Percentiles rank a stretch among this genome's conserved stretches.
These are phyloP conservation scores for Armadillidium nasatum DNA, from an alignment of 1,140 invertebrate genomes.

Conservation along the genomic window DNA sequence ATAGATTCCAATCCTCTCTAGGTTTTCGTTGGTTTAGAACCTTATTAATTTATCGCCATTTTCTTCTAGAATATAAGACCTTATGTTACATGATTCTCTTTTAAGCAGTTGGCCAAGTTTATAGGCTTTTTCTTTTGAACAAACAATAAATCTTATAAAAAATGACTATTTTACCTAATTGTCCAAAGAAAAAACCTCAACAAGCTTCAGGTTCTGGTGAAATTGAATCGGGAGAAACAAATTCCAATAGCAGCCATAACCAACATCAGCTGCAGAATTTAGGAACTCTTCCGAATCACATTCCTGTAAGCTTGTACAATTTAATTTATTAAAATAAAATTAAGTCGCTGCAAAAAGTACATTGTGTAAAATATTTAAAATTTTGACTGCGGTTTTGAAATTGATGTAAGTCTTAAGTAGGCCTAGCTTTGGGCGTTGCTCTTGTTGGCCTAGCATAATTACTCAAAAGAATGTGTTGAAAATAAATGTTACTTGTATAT, in stretches of 20 bases:
- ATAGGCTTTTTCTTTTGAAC: too few relatives aligned
- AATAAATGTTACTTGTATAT: too few relatives aligned
- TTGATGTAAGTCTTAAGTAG: too few relatives aligned
- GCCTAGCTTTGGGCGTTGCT: too few relatives aligned
- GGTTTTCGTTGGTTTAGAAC: background rate
- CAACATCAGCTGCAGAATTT: background rate
- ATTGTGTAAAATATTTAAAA: too few relatives aligned
- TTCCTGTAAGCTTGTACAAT: background rate
- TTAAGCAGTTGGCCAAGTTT: too few relatives aligned
- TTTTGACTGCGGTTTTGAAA: too few relatives aligned
- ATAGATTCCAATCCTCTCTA: too few relatives aligned
- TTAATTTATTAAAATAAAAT: too few relatives aligned
- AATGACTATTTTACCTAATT: conserved; percentile 14
- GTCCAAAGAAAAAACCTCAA: conserved; percentile 2
- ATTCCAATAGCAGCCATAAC: background rate
- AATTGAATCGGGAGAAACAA: background rate
- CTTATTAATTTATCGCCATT: conserved; percentile 12
- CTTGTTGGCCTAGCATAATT: too few relatives aligned
- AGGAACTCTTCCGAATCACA: conserved; percentile 2
- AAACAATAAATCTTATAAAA: background rate
- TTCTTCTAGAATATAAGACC: background rate
- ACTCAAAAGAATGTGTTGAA: too few relatives aligned
- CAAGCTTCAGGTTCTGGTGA: background rate
- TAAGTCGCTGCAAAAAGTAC: too few relatives aligned
- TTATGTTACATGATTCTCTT: background rate